Evolutionary conservation across 2,888 invertebrate species (phyloP), one percentile per base, ranked within the genome.

Genomic region (Lamellibrachia columna): DNA sequence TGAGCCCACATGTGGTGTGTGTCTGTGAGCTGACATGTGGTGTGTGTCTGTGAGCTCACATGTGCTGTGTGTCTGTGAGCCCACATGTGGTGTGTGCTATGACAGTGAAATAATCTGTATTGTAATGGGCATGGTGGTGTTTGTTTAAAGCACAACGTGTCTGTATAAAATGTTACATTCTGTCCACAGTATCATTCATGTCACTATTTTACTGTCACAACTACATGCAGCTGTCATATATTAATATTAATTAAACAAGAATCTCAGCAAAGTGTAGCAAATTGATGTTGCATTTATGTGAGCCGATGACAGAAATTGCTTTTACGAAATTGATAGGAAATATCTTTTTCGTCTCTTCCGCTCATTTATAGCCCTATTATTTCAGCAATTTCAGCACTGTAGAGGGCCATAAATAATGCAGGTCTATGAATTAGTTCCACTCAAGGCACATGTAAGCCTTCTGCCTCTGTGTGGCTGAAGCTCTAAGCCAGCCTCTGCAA

Each of bases 291-390:
- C 22, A 75, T 75, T 75, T 75, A 75, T 75, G 75, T 22, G 75
- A 75, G 75, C n/a, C 6, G 75, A 75, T 75, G 75, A 75, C 75
- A 75, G 75, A 15, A 75, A 75, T 75, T 75, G 75, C 75, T 22
- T 75, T 75, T 75, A 22, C 75, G 75, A 22, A 75, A 75, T 75
- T 75, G n/a, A 75, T 22, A 75, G 75, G 75, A 75, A 75, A 75
- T 75, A 75, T 22, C 75, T 75, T 75, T 75, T 75, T 75, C 75
- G 75, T 2, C 75, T 22, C 6, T 22, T n/a, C 75, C 22, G 22
- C 75, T 75, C 75, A n/a, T 75, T 75, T 75, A 75, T 75, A 75
- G 75, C 75, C 75, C 75, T 75, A 75, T 75, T 75, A 75, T 75
- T 15, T 4, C 22, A 75, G 75, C 6, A 75, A 75, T 75, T 75